These are phyloP conservation scores for Aradus depressus DNA, from an alignment of 2,888 invertebrate species.

Conservation along the genomic window DNA sequence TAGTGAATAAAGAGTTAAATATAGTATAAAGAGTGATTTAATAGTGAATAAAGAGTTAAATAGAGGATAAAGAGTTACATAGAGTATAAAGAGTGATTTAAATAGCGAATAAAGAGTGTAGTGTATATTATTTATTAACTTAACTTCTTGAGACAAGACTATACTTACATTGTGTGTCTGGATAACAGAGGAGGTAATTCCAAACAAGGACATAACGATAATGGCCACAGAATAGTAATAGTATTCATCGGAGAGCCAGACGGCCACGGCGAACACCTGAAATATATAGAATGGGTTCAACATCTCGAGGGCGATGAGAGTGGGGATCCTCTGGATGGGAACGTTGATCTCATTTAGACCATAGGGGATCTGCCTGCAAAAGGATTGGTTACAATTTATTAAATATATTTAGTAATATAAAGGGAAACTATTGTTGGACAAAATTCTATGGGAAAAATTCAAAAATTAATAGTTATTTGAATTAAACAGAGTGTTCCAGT, in stretches of 20 bases:
- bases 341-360: conserved; percentile 61
- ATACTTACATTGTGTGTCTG: conserved; percentile 64
- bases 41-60: no score
- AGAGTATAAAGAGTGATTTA: no score
- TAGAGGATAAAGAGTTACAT: no score
- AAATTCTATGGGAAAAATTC: no score
- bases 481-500: no score
- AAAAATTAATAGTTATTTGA: no score
- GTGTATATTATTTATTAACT: background rate
- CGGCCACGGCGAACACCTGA: conserved; percentile 67
- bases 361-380: conserved; percentile 51
- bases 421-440: no score
- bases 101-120: no score
- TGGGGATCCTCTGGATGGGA: conserved; percentile 56
- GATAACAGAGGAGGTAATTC: conserved; percentile 60
- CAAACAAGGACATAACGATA: conserved; percentile 64
- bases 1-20: no score
- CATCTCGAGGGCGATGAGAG: conserved; percentile 58
- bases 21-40: no score
- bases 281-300: conserved; percentile 84
- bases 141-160: background rate
- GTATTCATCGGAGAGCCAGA: conserved; percentile 79
- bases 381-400: conserved; percentile 1
- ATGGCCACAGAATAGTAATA: conserved; percentile 78
- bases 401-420: background rate